phyloP scores from a whole-genome alignment of 2,797 vertebrate species.

The Thripadectes ignobilis region DNA sequence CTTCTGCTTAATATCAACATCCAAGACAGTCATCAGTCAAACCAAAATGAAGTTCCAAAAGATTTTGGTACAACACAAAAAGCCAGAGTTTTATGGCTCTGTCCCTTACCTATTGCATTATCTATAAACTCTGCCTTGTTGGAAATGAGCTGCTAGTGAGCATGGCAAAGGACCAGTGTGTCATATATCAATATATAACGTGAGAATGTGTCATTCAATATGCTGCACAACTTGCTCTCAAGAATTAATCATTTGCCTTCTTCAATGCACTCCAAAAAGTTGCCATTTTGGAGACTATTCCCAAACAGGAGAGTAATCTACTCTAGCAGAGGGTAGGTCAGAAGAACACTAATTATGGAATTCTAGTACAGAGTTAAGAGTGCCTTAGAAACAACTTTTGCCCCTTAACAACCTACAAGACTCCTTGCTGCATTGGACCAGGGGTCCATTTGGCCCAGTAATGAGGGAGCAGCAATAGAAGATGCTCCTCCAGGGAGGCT shows the following conservation, averaged over 20 bases:
- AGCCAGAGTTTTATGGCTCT: conserved; percentile 33
- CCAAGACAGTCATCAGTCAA: conserved; percentile 40
- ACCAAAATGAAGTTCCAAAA: conserved; percentile 36
- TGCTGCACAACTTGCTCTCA: conserved; percentile 35
- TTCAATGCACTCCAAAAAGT: neutral
- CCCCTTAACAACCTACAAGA: neutral
- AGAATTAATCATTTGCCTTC: conserved; percentile 2
- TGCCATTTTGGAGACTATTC: neutral
- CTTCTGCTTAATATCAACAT: conserved; percentile 35
- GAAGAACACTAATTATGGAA: neutral
- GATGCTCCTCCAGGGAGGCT: too few species aligned
- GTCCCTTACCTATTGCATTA: conserved; percentile 27
- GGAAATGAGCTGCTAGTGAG: conserved; percentile 41
- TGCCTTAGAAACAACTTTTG: neutral
- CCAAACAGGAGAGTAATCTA: neutral
- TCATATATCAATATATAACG: conserved; percentile 60
- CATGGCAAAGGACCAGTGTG: conserved; percentile 16
- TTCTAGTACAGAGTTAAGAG: neutral
- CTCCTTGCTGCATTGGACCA: neutral
- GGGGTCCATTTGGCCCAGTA: too few species aligned
- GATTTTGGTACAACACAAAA: conserved; percentile 30
- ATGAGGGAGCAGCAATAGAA: too few species aligned
- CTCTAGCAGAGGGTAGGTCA: neutral
- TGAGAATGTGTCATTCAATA: conserved; percentile 43
- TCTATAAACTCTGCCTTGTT: conserved; percentile 30